Evolutionary conservation across 1,140 invertebrate species (phyloP), one percentile per base, ranked within the genome.

Genomic region (Aplysia californica): DNA sequence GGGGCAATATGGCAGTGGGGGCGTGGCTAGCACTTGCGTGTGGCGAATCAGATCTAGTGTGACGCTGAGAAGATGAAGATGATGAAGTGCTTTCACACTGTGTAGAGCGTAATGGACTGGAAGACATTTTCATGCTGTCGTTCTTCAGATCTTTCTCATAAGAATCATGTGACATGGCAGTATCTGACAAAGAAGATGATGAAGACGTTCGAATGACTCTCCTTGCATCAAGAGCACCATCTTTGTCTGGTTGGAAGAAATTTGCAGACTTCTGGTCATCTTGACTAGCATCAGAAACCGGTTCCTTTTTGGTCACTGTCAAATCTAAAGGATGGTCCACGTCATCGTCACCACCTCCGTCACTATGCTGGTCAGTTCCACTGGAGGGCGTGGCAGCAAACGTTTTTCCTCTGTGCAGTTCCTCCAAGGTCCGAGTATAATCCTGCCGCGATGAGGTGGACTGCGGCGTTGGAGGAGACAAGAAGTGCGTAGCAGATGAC

Each of bases 301-400:
- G 55, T 78, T 79, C 65, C 61, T 76, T 78, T 58, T 79, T 84
- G 15, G 78, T 71, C 15, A 79, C 80, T 38, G 79, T 83, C 56
- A 87, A 67, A 81, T 87, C 85, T 23, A 87, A 72, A 35, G 85
- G 85, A 59, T 81, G 79, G 58, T 87, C 85, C 29, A 79, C 75
- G 2, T 66, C 38, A 3, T 35, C 18, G n/a, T 31, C n/a, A 26
- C 39, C 36, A 20, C 18, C 2, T 50, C 31, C 64, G 35, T 36
- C 21, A 31, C n/a, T n/a, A n/a, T n/a, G n/a, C n/a, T n/a, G n/a
- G n/a, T n/a, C n/a, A n/a, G n/a, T n/a, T n/a, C n/a, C n/a, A n/a
- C n/a, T n/a, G n/a, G n/a, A n/a, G n/a, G n/a, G n/a, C n/a, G n/a
- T n/a, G n/a, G 58, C 20, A 29, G 66, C 33, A 6, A 44, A 38